These are phyloP conservation scores for Tetranychus urticae DNA, from an alignment of 1,140 invertebrate genomes.

Conservation along the genomic window DNA sequence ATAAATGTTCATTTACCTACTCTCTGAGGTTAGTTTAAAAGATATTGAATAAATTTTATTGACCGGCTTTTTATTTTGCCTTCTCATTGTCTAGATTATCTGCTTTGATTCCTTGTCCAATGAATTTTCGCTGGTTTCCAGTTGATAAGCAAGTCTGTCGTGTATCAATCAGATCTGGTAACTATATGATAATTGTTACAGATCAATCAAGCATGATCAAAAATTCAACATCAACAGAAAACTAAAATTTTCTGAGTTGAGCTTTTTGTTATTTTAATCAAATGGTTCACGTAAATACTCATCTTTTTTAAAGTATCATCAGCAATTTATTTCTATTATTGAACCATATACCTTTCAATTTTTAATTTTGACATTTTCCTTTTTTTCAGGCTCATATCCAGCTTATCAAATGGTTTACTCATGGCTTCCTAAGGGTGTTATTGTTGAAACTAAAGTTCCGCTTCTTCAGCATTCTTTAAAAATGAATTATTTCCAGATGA, in stretches of 20 bases:
- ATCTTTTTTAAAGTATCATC: too few species aligned
- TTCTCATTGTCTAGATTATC: slow-evolving; percentile 36
- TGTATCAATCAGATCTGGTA: slow-evolving; percentile 56
- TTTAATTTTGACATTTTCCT: too few species aligned
- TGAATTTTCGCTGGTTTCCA: slow-evolving; percentile 58
- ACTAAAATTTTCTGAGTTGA: too few species aligned
- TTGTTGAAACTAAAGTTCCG: neutral
- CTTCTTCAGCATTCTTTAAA: neutral
- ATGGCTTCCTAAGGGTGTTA: neutral
- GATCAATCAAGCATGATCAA: too few species aligned
- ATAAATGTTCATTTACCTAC: slow-evolving; percentile 3
- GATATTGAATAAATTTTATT: neutral
- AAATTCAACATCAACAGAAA: too few species aligned
- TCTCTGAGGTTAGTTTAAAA: slow-evolving; percentile 3
- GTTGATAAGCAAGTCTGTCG: slow-evolving; percentile 59
- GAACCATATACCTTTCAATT: too few species aligned
- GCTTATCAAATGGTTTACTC: neutral
- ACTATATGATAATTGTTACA: slow-evolving; percentile 22
- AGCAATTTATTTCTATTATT: too few species aligned
- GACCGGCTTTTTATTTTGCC: slow-evolving; percentile 7
- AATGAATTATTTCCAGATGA: neutral
- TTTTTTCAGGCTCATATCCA: neutral
- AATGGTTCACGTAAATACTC: too few species aligned
- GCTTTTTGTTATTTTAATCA: too few species aligned
- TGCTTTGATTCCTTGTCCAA: slow-evolving; percentile 56